Evolutionary conservation across 1,140 invertebrate genomes (phyloP).

Genomic region (Conus betulinus): DNA sequence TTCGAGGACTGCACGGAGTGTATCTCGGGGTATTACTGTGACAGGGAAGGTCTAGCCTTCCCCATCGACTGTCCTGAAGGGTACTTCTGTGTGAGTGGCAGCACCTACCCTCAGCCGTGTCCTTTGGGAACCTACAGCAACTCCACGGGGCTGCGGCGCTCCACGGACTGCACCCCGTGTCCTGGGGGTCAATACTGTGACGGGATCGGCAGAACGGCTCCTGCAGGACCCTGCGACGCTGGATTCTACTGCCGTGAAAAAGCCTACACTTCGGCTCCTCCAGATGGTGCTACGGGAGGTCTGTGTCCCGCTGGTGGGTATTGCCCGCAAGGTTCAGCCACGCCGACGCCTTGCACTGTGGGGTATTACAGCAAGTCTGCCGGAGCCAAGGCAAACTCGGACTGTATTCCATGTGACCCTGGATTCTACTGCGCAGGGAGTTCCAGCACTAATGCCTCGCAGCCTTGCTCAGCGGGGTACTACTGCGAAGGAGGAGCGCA

Average conservation of each 20-base stretch:
- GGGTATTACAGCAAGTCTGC: constrained; percentile 69
- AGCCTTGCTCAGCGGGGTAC: constrained; percentile 68
- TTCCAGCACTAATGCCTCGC: constrained; percentile 66
- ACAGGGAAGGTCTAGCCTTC: constrained; percentile 65
- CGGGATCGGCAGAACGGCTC: constrained; percentile 69
- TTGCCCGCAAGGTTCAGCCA: constrained; percentile 69
- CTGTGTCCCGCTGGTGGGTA: constrained; percentile 72
- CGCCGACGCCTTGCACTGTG: constrained; percentile 61
- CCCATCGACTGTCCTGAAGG: constrained; percentile 70
- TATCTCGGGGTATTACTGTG: constrained; percentile 72
- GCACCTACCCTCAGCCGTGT: constrained; percentile 67
- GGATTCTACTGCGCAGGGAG: constrained; percentile 72
- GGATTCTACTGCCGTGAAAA: constrained; percentile 73
- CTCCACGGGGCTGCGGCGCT: constrained; percentile 65
- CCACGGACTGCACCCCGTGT: constrained; percentile 72
- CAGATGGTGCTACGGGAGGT: constrained; percentile 73
- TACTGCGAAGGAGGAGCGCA: constrained; percentile 72
- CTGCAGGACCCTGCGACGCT: constrained; percentile 71
- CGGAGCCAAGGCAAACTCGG: constrained; percentile 69
- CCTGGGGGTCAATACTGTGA: constrained; percentile 74
- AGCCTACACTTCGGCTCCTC: constrained; percentile 71
- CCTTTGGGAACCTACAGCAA: constrained; percentile 72
- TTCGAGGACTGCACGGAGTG: constrained; percentile 73
- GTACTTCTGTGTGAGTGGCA: constrained; percentile 72
- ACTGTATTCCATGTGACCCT: constrained; percentile 73